These are phyloP conservation scores for Papilio demoleus DNA, from an alignment of 2,888 invertebrate species.

Conservation along the genomic window DNA sequence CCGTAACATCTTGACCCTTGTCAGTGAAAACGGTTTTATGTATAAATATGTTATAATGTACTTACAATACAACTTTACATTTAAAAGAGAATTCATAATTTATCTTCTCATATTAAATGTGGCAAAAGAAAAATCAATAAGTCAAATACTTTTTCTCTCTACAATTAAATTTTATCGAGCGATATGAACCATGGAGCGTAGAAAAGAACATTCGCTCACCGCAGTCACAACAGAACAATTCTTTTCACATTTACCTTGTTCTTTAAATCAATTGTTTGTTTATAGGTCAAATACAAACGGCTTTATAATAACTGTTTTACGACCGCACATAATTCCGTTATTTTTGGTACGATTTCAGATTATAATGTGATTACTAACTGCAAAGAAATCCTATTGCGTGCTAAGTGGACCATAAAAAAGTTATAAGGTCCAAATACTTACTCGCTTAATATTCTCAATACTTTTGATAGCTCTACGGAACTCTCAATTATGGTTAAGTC, in stretches of 20 bases:
- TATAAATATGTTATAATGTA: not conserved
- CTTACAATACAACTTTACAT: not conserved
- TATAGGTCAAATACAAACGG: constrained; percentile 21
- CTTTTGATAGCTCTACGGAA: not conserved
- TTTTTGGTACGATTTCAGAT: constrained; percentile 29
- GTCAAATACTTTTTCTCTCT: too few species aligned
- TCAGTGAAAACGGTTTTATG: not conserved
- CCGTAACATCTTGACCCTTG: constrained; percentile 41
- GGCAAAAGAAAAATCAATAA: too few species aligned
- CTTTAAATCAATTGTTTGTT: constrained; percentile 30
- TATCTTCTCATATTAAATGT: not conserved
- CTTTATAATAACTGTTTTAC: constrained; percentile 39
- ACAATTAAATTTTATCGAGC: constrained; percentile 37
- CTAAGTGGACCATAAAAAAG: constrained; percentile 33
- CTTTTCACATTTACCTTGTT: constrained; percentile 26
- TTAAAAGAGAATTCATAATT: not conserved
- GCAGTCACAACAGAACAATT: constrained; percentile 17
- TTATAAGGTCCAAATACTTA: not conserved
- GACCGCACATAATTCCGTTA: constrained; percentile 23
- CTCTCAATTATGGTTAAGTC: not conserved
- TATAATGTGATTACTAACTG: constrained; percentile 30
- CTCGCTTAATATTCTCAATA: not conserved
- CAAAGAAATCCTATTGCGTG: constrained; percentile 33
- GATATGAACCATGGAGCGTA: constrained; percentile 13
- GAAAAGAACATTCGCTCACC: not conserved